These are phyloP conservation scores for Andrena camellia DNA, from an alignment of 2,888 invertebrate species.

Conservation along the genomic window DNA sequence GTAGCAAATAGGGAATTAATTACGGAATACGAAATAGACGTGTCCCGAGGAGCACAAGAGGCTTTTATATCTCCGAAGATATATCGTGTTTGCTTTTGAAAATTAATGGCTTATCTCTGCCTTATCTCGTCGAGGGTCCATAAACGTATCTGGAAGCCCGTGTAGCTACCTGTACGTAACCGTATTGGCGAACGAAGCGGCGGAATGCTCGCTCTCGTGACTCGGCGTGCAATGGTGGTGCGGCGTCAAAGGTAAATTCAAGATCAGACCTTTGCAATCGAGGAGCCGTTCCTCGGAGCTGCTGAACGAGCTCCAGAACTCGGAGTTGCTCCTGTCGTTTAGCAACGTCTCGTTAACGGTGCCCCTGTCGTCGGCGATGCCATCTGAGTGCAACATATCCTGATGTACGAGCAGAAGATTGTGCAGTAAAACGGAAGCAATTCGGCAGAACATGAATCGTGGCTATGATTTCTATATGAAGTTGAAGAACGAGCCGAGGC, in stretches of 20 bases:
- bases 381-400: slow-evolving; percentile 86
- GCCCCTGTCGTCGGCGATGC: slow-evolving; percentile 88
- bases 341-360: slow-evolving; percentile 89
- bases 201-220: slow-evolving; percentile 83
- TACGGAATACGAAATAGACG: too few relatives aligned
- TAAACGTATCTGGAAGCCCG: slow-evolving; percentile 23
- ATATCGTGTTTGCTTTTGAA: slow-evolving; percentile 3
- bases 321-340: slow-evolving; percentile 91
- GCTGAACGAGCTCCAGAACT: slow-evolving; percentile 93
- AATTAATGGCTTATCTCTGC: slow-evolving; percentile 15
- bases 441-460: too few relatives aligned
- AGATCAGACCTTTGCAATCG: slow-evolving; percentile 90
- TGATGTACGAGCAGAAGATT: slow-evolving; percentile 42
- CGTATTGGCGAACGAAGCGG: slow-evolving; percentile 87
- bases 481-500: too few relatives aligned
- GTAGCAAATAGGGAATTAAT: too few relatives aligned
- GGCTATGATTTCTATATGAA: too few relatives aligned
- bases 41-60: neutral
- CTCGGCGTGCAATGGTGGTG: slow-evolving; percentile 87
- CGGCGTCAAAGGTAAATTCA: slow-evolving; percentile 90
- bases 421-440: slow-evolving; percentile 3
- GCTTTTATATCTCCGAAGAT: neutral
- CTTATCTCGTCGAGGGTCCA: neutral
- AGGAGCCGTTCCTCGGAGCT: slow-evolving; percentile 92
- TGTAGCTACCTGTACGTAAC: slow-evolving; percentile 90